A percentile compares a stretch with the other conserved stretches of the same genome.
phyloP scores from a whole-genome alignment of 2,797 vertebrate genomes.

The Triplophysa yarkandensis region DNA sequence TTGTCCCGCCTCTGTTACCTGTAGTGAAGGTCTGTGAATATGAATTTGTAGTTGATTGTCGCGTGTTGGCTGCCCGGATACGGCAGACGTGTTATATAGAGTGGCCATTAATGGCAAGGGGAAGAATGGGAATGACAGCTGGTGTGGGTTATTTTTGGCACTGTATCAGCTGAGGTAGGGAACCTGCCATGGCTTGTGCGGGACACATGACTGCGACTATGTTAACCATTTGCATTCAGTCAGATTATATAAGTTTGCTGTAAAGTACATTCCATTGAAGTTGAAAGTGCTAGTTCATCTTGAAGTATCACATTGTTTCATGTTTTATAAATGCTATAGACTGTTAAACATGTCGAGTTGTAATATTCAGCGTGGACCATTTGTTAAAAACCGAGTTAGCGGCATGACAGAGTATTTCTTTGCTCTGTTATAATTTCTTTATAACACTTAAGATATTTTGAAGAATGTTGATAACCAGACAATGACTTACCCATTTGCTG shows the following conservation, averaged over 20 bases:
- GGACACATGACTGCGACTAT: not conserved
- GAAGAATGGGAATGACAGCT: slow-evolving; percentile 61
- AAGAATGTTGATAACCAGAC: no score
- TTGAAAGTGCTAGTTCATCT: no score
- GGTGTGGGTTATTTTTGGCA: slow-evolving; percentile 66
- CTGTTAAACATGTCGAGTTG: no score
- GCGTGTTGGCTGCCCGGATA: slow-evolving; percentile 7
- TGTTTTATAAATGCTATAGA: no score
- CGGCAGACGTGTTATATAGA: slow-evolving; percentile 18
- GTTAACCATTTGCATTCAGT: not conserved
- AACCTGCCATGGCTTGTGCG: not conserved
- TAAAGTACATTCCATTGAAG: no score
- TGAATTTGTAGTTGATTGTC: slow-evolving; percentile 42
- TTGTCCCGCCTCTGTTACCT: slow-evolving; percentile 53
- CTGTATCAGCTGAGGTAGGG: slow-evolving; percentile 46
- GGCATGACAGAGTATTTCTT: no score
- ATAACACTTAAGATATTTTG: no score
- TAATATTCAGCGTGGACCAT: no score
- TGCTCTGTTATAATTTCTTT: no score
- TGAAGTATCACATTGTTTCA: no score
- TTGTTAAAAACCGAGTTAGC: no score
- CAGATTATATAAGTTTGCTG: not conserved
- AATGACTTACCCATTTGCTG: no score
- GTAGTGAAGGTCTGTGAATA: slow-evolving; percentile 51
- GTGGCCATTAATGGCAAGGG: slow-evolving; percentile 46